Evolutionary conservation across 2,888 invertebrate species (phyloP), one percentile per base, ranked within the genome.

Genomic region (Chalcosyrphus nemorum): DNA sequence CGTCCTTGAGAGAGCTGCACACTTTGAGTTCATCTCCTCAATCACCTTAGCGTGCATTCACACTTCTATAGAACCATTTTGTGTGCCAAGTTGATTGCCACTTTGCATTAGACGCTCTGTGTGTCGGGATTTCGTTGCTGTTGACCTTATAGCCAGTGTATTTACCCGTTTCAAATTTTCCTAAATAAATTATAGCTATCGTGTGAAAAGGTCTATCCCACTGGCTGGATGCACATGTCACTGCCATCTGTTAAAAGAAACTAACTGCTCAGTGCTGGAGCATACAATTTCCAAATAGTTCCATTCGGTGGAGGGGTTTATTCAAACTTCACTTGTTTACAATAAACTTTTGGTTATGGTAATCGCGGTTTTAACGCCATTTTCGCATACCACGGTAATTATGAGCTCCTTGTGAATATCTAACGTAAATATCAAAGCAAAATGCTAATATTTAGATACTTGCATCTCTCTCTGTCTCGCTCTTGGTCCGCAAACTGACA

Each of bases 341-440:
- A 27, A 52, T 19, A 24, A 24, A 47, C 50, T 57, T 68, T 54
- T 43, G 74, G 32, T 56, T 38, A 61, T 50, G 35, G 56, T 75
- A 50, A 75, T 74, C 54, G 24, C 68, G 29, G 52, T 74, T 68
- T 68, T 74, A 68, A 74, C 61, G 68, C 68, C 66, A 41, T 81
- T 74, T 74, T 61, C 5, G 38, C 66, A 81, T 81, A 81, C 80
- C 80, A 68, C 56, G 38, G 29, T 54, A 74, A 54, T 81, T 81
- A 81, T 38, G 80, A 61, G 35, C 27, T 19, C 9, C 45, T 9
- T 21, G 80, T 9, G 54, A 81, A 81, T 81, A 13, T 38, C 54
- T 47, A 61, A 38, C 6, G 43, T 5, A 74, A 81, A 81, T 68
- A 68, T 1, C 4, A n/a, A 45, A 29, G 32, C 17, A 11, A 74